These are phyloP conservation scores for Ploceus nigricollis DNA, from an alignment of 2,113 vertebrate genomes.

Conservation along the genomic window DNA sequence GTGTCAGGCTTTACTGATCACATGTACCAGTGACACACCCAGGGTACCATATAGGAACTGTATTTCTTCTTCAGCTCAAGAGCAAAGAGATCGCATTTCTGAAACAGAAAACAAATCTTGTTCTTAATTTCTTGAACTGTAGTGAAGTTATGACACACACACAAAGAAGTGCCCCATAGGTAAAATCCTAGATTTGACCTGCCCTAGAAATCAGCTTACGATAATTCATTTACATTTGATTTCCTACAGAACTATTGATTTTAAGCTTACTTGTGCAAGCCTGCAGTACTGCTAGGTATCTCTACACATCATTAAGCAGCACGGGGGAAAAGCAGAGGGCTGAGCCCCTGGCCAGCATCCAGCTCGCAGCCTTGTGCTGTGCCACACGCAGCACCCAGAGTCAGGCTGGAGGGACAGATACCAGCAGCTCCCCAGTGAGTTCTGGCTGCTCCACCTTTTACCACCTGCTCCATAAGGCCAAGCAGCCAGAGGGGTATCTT, in stretches of 20 bases:
- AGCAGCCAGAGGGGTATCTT: not conserved
- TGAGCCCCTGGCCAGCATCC: not conserved
- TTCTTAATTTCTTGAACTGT: not conserved
- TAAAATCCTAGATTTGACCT: not conserved
- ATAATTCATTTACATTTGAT: not conserved
- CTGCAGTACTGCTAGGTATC: not conserved
- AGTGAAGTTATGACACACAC: not conserved
- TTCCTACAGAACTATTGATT: not conserved
- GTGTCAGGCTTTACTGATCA: not conserved
- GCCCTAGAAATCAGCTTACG: not conserved
- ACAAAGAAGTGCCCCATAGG: not conserved
- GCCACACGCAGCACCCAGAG: fast-evolving
- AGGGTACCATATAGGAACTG: not conserved
- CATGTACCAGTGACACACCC: not conserved
- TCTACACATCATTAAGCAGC: not conserved
- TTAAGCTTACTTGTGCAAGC: not conserved
- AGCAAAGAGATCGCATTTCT: not conserved
- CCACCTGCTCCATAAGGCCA: not conserved
- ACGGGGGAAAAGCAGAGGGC: fast-evolving
- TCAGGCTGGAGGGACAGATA: not conserved
- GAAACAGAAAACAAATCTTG: not conserved
- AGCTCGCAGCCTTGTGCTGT: fast-evolving
- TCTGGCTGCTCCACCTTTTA: not conserved
- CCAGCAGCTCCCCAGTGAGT: not conserved
- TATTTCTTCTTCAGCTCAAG: not conserved